Percentiles rank a stretch among this genome's conserved stretches.
phyloP scores from a whole-genome alignment of 2,797 vertebrate genomes.

The Girardinus metallicus region DNA sequence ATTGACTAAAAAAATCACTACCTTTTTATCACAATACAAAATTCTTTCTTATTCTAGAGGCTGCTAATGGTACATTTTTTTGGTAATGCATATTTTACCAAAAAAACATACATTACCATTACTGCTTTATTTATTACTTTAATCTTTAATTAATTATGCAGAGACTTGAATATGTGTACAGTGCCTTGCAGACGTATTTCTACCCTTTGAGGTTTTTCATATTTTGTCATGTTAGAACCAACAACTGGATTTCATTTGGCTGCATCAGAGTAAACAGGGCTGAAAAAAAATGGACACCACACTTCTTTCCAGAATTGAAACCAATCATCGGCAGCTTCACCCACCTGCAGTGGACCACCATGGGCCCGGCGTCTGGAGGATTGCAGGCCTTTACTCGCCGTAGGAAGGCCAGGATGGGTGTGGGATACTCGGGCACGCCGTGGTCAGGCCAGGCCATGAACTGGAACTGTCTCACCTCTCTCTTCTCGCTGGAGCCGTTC shows the following conservation, averaged over 20 bases:
- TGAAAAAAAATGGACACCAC: not conserved
- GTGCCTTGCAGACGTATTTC: too few relatives aligned
- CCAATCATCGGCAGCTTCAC: conserved; percentile 13
- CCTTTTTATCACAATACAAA: not conserved
- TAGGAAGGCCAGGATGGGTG: conserved; percentile 93
- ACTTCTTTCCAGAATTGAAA: not conserved
- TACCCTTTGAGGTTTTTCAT: too few relatives aligned
- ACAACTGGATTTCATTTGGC: not conserved
- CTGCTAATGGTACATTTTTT: not conserved
- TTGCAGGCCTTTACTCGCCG: conserved; percentile 94
- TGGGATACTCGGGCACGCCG: conserved; percentile 94
- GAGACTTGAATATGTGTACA: not conserved
- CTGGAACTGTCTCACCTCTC: conserved; percentile 95
- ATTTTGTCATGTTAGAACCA: not conserved
- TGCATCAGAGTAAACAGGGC: not conserved
- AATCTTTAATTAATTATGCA: not conserved
- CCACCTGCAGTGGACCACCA: conserved; percentile 97
- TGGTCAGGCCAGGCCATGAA: conserved; percentile 98
- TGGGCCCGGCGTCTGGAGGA: conserved; percentile 91
- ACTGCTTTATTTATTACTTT: not conserved
- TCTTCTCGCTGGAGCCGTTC: conserved; percentile 95
- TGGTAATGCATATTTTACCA: too few relatives aligned
- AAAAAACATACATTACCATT: too few relatives aligned
- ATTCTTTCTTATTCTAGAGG: not conserved
- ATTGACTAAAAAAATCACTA: not conserved